Base-by-base conservation (phyloP, 2,113 vertebrate species). In the Cepphus grylle region DNA sequence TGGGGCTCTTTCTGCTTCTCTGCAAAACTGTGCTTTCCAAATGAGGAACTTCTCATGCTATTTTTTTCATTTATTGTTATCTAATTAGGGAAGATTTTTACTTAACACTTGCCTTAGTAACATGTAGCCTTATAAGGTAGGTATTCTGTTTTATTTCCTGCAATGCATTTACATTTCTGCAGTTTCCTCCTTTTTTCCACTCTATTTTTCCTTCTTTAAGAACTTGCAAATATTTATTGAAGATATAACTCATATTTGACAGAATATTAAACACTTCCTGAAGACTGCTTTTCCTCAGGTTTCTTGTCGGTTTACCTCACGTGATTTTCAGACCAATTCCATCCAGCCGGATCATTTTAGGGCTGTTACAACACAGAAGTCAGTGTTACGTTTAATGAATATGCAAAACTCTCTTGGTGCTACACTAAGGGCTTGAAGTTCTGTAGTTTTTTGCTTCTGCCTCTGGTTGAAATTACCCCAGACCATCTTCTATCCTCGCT, bases 211-310 rank as follows among this genome's bases (percentile, higher is more conserved):
- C 65, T 93, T 84, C 58, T 50, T 63, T 49, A 62, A 59, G 22
- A 88, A 65, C 40, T 73, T 63, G 40, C 4, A 88, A 86, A n/a
- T 89, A 79, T 29, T 86, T 90, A 70, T 3, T 63, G 66, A 81
- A 42, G 61, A 45, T 82, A 45, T 82, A 67, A 95, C 30, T 94
- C 85, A 10, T 96, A 94, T 96, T 95, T 97, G 97, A 97, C 96
- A 98, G 95, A 96, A 82, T 96, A 77, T 81, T 74, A 85, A 89
- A 58, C 13, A 27, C 11, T 74, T 92, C 66, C 71, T 77, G 22
- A 70, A 88, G 59, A 65, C 26, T 88, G 76, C 56, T 94, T 14
- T 77, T 95, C 80, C 73, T 96, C 52, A 69, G 66, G 42, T 95
- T 91, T 74, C 38, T 84, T 91, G 69, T 82, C 81, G 59, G 47